A percentile compares a stretch with the other conserved stretches of the same genome.
Evolutionary conservation across 2,888 invertebrate species (phyloP).

Genomic region (Caenorhabditis sulstoni): DNA sequence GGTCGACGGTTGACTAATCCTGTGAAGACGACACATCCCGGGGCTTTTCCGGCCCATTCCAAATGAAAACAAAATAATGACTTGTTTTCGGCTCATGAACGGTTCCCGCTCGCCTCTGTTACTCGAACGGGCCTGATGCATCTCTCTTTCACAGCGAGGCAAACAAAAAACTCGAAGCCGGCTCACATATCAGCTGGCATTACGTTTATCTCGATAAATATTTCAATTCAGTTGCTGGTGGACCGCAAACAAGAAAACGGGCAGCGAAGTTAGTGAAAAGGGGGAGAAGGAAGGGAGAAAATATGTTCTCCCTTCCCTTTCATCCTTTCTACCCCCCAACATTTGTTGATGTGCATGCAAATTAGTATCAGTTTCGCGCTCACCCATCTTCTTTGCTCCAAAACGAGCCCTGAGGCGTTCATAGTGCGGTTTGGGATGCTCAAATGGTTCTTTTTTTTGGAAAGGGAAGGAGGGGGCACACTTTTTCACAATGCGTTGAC

Average conservation of each 20-base stretch:
- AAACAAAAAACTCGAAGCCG: conserved; percentile 18
- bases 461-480: conserved; percentile 4
- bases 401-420: conserved; percentile 39
- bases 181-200: conserved; percentile 29
- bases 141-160: conserved; percentile 14
- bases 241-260: conserved; percentile 13
- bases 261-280: conserved; percentile 6
- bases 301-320: conserved; percentile 1
- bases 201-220: conserved; percentile 40
- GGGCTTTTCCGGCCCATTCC: conserved; percentile 6
- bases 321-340: neutral
- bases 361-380: conserved; percentile 41
- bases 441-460: neutral
- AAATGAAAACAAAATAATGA: conserved; percentile 54
- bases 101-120: conserved; percentile 9
- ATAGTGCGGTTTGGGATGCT: too few species aligned
- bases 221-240: conserved; percentile 19
- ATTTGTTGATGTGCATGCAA: conserved; percentile 46
- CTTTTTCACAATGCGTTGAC: neutral
- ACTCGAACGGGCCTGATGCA: conserved; percentile 18
- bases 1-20: conserved; percentile 6
- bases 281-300: conserved; percentile 4
- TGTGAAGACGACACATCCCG: conserved; percentile 7
- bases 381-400: neutral
- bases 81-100: conserved; percentile 34